Percentiles rank a stretch among this genome's conserved stretches.
These are phyloP conservation scores for Henicopernis longicauda DNA, from an alignment of 2,113 vertebrate genomes.

Conservation along the genomic window DNA sequence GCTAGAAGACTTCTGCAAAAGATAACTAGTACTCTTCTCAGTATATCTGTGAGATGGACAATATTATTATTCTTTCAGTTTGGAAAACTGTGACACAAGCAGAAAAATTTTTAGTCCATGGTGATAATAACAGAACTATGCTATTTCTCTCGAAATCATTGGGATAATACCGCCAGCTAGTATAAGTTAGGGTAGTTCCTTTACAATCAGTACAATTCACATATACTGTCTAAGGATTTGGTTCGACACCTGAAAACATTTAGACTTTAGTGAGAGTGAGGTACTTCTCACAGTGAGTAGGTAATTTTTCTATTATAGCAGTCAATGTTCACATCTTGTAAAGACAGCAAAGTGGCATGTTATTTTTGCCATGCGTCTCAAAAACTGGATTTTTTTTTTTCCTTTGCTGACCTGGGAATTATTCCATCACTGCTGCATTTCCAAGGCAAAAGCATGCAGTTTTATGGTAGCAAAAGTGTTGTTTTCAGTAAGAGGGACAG, in stretches of 20 bases:
- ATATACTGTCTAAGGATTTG: neutral
- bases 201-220: neutral
- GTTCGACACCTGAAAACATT: neutral
- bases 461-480: neutral
- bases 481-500: neutral
- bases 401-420: neutral
- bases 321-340: neutral
- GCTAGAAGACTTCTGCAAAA: neutral
- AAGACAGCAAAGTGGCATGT: neutral
- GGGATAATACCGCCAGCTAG: neutral
- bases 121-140: neutral
- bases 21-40: neutral
- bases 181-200: neutral
- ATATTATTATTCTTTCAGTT: neutral
- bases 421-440: neutral
- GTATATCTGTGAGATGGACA: neutral
- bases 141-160: neutral
- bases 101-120: fast-evolving
- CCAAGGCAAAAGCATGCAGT: neutral
- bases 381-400: neutral
- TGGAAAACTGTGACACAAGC: neutral
- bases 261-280: neutral
- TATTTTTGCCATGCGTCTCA: neutral
- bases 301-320: neutral
- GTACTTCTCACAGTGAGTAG: neutral